Conservation (phyloP, 1,140 invertebrate genomes). For the Zaprionus vittiger region DNA sequence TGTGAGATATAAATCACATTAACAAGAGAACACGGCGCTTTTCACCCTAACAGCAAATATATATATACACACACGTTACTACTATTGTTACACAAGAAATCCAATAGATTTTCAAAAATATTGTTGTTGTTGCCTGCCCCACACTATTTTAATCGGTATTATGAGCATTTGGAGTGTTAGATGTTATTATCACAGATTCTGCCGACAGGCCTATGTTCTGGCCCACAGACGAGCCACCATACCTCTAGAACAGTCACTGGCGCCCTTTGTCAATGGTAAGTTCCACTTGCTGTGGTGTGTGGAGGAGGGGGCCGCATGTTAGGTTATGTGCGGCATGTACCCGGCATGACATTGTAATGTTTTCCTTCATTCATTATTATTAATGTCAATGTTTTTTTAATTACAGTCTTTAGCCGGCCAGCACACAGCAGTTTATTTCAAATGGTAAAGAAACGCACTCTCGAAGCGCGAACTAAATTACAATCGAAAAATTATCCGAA, state of each 20-base stretch:
- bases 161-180: conserved; percentile 75
- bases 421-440: conserved; percentile 73
- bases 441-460: conserved; percentile 81
- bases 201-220: conserved; percentile 71
- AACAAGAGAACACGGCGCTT: conserved; percentile 25
- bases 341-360: conserved; percentile 11
- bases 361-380: background rate
- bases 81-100: conserved; percentile 63
- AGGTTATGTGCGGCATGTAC: conserved; percentile 47
- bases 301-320: background rate
- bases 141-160: conserved; percentile 51
- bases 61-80: conserved; percentile 40
- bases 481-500: conserved; percentile 76
- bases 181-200: conserved; percentile 61
- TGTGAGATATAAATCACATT: conserved; percentile 59
- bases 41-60: conserved; percentile 17
- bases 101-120: conserved; percentile 26
- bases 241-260: conserved; percentile 26
- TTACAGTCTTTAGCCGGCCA: conserved; percentile 53
- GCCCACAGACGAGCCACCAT: conserved; percentile 52
- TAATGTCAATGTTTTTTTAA: background rate
- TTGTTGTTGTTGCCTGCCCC: conserved; percentile 38
- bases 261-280: conserved; percentile 55
- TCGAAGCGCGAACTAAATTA: conserved; percentile 73
- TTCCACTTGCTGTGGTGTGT: background rate